Percentiles rank a stretch among this genome's conserved stretches.
These are phyloP conservation scores for Xiphias gladius DNA, from an alignment of 2,113 vertebrate species.

Conservation along the genomic window DNA sequence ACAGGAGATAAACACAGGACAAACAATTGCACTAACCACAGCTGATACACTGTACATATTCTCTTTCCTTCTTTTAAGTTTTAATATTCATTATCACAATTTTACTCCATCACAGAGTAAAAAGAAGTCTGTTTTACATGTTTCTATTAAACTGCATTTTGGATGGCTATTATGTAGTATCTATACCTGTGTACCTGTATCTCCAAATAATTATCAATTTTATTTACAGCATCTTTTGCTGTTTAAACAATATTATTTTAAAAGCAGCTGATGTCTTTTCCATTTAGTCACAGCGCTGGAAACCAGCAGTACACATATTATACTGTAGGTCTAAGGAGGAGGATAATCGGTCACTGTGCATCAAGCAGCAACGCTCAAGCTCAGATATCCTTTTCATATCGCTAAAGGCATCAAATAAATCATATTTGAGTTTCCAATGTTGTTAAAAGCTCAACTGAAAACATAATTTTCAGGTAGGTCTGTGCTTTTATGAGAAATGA, in stretches of 20 bases:
- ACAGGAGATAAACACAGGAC: not conserved
- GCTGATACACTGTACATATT: too few relatives aligned
- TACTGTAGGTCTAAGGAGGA: not conserved
- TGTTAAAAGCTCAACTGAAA: not conserved
- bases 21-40: not conserved
- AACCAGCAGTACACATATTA: too few relatives aligned
- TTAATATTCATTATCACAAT: too few relatives aligned
- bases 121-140: not conserved
- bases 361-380: not conserved
- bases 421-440: not conserved
- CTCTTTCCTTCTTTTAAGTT: too few relatives aligned
- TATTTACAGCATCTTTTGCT: too few relatives aligned
- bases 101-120: not conserved
- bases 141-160: not conserved
- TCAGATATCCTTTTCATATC: not conserved
- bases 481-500: not conserved
- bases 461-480: not conserved
- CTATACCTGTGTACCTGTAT: too few relatives aligned
- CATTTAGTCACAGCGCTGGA: not conserved
- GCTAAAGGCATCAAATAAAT: not conserved
- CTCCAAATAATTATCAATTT: too few relatives aligned
- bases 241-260: not conserved
- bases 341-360: not conserved
- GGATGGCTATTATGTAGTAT: not conserved
- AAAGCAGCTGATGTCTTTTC: not conserved